These are phyloP conservation scores for Heterohyrax brucei DNA, from an alignment of 2,797 vertebrate genomes.

Conservation along the genomic window DNA sequence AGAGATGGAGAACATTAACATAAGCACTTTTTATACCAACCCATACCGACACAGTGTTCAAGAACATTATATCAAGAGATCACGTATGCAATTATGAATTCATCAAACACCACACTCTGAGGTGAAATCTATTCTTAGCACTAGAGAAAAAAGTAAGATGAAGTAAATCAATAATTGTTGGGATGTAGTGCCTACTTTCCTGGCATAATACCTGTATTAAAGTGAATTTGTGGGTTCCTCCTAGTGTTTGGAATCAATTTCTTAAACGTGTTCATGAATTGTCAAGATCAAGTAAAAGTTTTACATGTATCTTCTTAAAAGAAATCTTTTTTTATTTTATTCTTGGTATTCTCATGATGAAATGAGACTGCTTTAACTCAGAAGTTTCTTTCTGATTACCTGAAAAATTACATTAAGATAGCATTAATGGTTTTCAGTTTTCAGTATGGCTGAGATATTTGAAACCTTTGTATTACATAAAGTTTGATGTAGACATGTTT, in stretches of 20 bases:
- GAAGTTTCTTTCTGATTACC: slow-evolving; percentile 29
- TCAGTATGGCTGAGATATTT: background rate
- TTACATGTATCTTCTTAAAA: background rate
- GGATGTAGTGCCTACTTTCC: background rate
- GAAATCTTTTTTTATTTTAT: background rate
- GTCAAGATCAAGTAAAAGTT: slow-evolving; percentile 5
- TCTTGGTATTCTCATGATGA: background rate
- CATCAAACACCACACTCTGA: slow-evolving; percentile 56
- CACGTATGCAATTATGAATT: slow-evolving; percentile 79
- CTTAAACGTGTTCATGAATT: slow-evolving; percentile 15
- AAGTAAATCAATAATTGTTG: slow-evolving; percentile 16
- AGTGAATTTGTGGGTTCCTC: background rate
- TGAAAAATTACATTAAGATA: background rate
- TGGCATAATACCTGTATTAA: background rate
- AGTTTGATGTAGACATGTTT: background rate
- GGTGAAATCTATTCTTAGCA: slow-evolving; percentile 70
- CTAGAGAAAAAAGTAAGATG: slow-evolving; percentile 71
- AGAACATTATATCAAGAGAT: slow-evolving; percentile 69
- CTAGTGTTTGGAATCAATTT: background rate
- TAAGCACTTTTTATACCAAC: slow-evolving; percentile 64
- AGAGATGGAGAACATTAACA: slow-evolving; percentile 73
- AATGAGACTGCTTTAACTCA: slow-evolving; percentile 17
- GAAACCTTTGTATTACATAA: background rate
- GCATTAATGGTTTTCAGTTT: slow-evolving; percentile 36
- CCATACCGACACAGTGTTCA: slow-evolving; percentile 62